Conservation (phyloP, 2,888 invertebrate species). For the Trachelus troglodyta region DNA sequence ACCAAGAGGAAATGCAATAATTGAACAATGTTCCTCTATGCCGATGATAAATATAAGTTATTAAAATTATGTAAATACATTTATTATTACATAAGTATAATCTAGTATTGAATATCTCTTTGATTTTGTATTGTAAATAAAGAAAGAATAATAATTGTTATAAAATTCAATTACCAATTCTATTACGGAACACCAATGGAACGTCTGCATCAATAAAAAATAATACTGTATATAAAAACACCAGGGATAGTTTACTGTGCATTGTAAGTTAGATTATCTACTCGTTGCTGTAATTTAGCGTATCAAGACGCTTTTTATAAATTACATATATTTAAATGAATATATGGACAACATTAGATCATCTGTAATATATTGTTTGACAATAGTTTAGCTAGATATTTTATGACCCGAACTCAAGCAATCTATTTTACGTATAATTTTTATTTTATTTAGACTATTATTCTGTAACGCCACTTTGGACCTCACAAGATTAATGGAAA, state of each 20-base stretch:
- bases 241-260: background rate
- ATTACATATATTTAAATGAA: background rate
- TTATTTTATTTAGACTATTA: background rate
- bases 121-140: background rate
- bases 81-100: background rate
- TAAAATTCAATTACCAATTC: background rate
- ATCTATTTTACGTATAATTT: background rate
- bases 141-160: background rate
- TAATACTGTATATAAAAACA: background rate
- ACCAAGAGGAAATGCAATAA: background rate
- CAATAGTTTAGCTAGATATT: background rate
- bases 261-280: background rate
- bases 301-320: background rate
- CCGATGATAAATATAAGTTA: background rate
- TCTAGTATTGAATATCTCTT: background rate
- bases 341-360: background rate
- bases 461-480: background rate
- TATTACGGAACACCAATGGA: background rate
- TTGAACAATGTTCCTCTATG: background rate
- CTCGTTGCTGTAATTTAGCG: background rate
- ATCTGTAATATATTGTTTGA: background rate
- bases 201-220: background rate
- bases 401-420: background rate
- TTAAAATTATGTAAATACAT: background rate
- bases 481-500: background rate